Conservation (phyloP, 1,140 invertebrate genomes). For the Apis mellifera region Amel_HAv3.1 CM009941.2:12451001-12451500, state of each 20-base stretch:
- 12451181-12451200: background rate
- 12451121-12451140: background rate
- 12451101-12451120: constrained; percentile 5
- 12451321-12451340: background rate
- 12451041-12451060: constrained; percentile 70
- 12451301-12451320: too few relatives aligned
- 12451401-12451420: too few relatives aligned
- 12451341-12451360: background rate
- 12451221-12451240: too few relatives aligned
- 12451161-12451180: too few relatives aligned
- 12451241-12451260: too few relatives aligned
- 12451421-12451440: too few relatives aligned
- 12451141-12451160: background rate
- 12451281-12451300: too few relatives aligned
- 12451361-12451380: background rate
- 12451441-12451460: background rate
- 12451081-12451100: constrained; percentile 54
- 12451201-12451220: background rate
- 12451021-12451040: constrained; percentile 75
- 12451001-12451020: constrained; percentile 67
- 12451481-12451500: constrained; percentile 36
- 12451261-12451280: too few relatives aligned
- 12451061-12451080: constrained; percentile 59
- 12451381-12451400: background rate
- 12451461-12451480: constrained; percentile 40